A percentile compares a stretch with the other conserved stretches of the same genome.
Evolutionary conservation across 1,140 invertebrate species (phyloP).

Genomic region (Lycorma delicatula): DNA sequence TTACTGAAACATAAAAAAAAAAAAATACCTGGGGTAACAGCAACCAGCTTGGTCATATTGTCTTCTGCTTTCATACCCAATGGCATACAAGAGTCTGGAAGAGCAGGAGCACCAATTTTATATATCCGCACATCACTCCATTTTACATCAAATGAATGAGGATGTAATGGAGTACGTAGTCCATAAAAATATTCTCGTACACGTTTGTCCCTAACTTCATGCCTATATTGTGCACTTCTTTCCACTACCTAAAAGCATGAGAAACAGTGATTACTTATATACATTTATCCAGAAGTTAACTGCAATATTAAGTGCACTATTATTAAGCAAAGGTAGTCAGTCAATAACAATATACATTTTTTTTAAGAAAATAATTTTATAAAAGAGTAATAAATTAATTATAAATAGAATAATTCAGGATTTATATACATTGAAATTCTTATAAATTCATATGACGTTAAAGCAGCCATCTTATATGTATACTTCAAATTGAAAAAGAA

Average conservation of each 20-base stretch:
- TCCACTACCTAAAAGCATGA: slow-evolving; percentile 64
- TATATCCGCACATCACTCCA: slow-evolving; percentile 82
- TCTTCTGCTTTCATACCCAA: slow-evolving; percentile 91
- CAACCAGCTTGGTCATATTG: slow-evolving; percentile 83
- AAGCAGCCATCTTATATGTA: too few species aligned
- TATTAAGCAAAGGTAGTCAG: too few species aligned
- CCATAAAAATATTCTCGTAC: slow-evolving; percentile 96
- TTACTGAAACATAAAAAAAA: too few species aligned
- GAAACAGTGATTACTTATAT: too few species aligned
- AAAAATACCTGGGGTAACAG: slow-evolving; percentile 59
- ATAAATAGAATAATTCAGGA: not conserved
- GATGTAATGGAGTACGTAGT: slow-evolving; percentile 71
- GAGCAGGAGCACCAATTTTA: slow-evolving; percentile 87
- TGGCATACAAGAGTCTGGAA: slow-evolving; percentile 92
- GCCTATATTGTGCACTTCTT: slow-evolving; percentile 57
- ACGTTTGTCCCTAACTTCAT: slow-evolving; percentile 66
- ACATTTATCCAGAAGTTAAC: too few species aligned
- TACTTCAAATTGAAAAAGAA: too few species aligned
- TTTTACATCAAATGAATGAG: slow-evolving; percentile 84
- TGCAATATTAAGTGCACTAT: too few species aligned
- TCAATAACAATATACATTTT: too few species aligned
- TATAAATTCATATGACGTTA: too few species aligned
- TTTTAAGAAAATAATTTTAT: too few species aligned
- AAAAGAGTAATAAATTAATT: not conserved
- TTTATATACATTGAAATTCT: too few species aligned